phyloP scores from a whole-genome alignment of 2,888 invertebrate species.

The Thymelicus lineola region DNA sequence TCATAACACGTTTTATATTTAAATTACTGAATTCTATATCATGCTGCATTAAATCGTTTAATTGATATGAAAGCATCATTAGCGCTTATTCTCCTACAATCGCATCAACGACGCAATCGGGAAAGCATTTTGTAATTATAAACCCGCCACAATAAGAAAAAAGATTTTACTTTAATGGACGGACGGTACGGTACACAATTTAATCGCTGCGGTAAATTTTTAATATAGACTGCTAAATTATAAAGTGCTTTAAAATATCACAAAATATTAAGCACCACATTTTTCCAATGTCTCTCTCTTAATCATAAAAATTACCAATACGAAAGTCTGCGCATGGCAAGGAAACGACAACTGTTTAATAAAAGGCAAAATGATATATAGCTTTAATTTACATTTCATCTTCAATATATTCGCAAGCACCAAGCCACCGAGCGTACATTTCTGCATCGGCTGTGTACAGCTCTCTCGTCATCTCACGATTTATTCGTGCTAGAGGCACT shows the following conservation, averaged over 20 bases:
- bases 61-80: slow-evolving; percentile 14
- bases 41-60: slow-evolving; percentile 14
- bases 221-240: too few species aligned
- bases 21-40: not conserved
- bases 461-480: slow-evolving; percentile 27
- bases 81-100: slow-evolving; percentile 11
- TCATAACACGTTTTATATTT: not conserved
- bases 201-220: too few species aligned
- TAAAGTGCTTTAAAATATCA: not conserved
- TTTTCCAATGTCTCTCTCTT: slow-evolving; percentile 4
- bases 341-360: slow-evolving; percentile 29
- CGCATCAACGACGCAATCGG: not conserved
- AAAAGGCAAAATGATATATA: slow-evolving; percentile 19
- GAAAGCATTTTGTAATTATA: slow-evolving; percentile 14
- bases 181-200: too few species aligned
- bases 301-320: slow-evolving; percentile 33
- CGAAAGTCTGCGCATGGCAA: slow-evolving; percentile 23
- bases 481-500: slow-evolving; percentile 21
- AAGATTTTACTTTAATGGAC: not conserved
- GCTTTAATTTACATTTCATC: slow-evolving; percentile 21
- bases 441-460: slow-evolving; percentile 4
- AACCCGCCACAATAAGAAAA: not conserved
- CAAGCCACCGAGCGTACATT: slow-evolving; percentile 3
- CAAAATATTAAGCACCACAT: not conserved
- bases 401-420: slow-evolving; percentile 14